phyloP scores from a whole-genome alignment of 2,113 vertebrate genomes.

The Mola mola region DNA sequence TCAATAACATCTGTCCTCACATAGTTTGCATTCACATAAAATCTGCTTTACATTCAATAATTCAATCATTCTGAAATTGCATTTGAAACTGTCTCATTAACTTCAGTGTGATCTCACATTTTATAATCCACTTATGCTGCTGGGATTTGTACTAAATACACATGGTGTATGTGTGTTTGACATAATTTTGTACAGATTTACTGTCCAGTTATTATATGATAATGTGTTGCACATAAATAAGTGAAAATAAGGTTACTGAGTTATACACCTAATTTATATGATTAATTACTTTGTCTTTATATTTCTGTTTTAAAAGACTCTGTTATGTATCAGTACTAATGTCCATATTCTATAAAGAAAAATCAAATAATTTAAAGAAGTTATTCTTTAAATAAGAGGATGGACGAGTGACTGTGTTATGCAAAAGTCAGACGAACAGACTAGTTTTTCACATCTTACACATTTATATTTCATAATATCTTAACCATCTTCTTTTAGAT shows the following conservation, averaged over 20 bases:
- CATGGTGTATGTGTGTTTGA: slow-evolving; percentile 56
- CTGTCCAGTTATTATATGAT: slow-evolving; percentile 57
- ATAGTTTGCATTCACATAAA: too few relatives aligned
- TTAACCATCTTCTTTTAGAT: slow-evolving; percentile 15
- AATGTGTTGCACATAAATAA: slow-evolving; percentile 76
- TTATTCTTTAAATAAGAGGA: not conserved
- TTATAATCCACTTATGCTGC: slow-evolving; percentile 76
- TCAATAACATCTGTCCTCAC: too few relatives aligned
- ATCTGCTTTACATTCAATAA: not conserved
- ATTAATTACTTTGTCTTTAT: slow-evolving; percentile 59
- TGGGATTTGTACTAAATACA: slow-evolving; percentile 69
- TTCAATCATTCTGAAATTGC: slow-evolving; percentile 2
- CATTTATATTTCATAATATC: slow-evolving; percentile 18
- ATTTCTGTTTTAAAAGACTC: slow-evolving; percentile 42
- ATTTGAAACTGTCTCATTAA: slow-evolving; percentile 28
- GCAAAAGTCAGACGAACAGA: not conserved
- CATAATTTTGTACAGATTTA: slow-evolving; percentile 76
- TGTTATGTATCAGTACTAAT: slow-evolving; percentile 33
- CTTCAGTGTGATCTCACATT: slow-evolving; percentile 46
- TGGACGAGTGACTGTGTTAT: not conserved
- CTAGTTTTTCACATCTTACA: slow-evolving; percentile 5
- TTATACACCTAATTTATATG: slow-evolving; percentile 77
- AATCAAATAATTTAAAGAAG: slow-evolving; percentile 4
- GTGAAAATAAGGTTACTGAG: slow-evolving; percentile 63
- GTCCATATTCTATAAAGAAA: slow-evolving; percentile 7